Conservation (phyloP, 1,140 invertebrate genomes). For the Drosophila ambigua region DNA sequence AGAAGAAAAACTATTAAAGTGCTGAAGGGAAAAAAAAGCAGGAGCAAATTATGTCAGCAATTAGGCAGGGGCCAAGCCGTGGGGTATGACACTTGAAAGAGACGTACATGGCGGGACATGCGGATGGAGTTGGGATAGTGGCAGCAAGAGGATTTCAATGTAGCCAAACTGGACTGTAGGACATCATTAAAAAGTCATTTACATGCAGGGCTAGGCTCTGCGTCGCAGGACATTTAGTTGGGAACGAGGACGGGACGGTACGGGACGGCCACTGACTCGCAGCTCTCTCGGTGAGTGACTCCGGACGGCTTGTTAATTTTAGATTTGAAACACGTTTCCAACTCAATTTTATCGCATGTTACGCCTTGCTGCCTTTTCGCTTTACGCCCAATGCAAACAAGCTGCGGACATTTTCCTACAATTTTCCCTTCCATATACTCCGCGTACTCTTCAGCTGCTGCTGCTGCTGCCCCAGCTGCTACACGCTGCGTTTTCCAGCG, state of each 20-base stretch:
- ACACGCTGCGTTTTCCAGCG: too few relatives aligned
- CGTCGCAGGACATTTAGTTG: slow-evolving; percentile 62
- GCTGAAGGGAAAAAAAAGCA: slow-evolving; percentile 9
- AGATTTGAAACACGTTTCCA: slow-evolving; percentile 81
- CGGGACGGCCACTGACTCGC: slow-evolving; percentile 40
- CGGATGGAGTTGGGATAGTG: background rate
- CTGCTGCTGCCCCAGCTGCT: too few relatives aligned
- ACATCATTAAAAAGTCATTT: slow-evolving; percentile 82
- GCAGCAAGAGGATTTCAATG: slow-evolving; percentile 3
- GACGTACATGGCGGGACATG: slow-evolving; percentile 10
- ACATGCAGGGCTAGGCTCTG: slow-evolving; percentile 64
- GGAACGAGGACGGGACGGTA: background rate
- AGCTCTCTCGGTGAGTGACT: slow-evolving; percentile 37
- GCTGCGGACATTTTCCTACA: slow-evolving; percentile 22
- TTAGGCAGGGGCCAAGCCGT: slow-evolving; percentile 57
- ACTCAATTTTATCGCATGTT: slow-evolving; percentile 83
- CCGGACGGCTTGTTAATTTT: slow-evolving; percentile 73
- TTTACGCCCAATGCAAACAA: slow-evolving; percentile 52
- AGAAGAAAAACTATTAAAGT: slow-evolving; percentile 67
- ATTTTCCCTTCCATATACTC: background rate
- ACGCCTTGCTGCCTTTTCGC: slow-evolving; percentile 79
- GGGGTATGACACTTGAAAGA: slow-evolving; percentile 51
- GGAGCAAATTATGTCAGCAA: slow-evolving; percentile 67
- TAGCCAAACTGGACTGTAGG: slow-evolving; percentile 13
- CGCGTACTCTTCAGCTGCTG: too few relatives aligned